Evolutionary conservation across 53 echinoderm and acorn worm genomes (phyloP).

Genomic region (Echinarachnius parma): DNA sequence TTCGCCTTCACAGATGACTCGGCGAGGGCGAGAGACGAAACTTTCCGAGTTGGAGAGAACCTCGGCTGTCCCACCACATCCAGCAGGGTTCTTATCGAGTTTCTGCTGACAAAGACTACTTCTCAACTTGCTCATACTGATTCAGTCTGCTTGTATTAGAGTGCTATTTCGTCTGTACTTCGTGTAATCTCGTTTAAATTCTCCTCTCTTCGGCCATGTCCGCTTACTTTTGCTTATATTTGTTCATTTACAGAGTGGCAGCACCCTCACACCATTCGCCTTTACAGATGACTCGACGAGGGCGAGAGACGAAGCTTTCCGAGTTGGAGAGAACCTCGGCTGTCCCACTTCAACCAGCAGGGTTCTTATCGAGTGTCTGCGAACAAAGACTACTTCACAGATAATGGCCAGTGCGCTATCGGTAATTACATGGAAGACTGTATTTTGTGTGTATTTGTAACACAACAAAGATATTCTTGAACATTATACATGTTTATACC

Average conservation of each 20-base stretch:
- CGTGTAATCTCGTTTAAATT: not conserved
- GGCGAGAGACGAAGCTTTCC: constrained; percentile 37
- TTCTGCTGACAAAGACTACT: constrained; percentile 19
- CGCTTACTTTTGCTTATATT: not conserved
- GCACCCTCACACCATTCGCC: constrained; percentile 39
- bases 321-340: constrained; percentile 26
- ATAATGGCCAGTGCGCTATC: constrained; percentile 19
- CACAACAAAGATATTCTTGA: not conserved
- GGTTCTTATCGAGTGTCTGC: constrained; percentile 32
- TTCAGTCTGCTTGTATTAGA: not conserved
- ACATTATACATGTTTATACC: too few relatives aligned
- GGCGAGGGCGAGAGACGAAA: constrained; percentile 24
- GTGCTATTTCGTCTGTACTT: not conserved
- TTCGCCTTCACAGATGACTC: constrained; percentile 40
- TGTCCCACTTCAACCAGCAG: not conserved
- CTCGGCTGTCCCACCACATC: constrained; percentile 24
- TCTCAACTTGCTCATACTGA: too few relatives aligned
- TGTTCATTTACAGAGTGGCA: constrained; percentile 25
- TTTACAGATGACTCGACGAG: constrained; percentile 26
- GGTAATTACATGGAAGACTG: constrained; percentile 5
- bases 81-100: constrained; percentile 16
- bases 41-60: constrained; percentile 37
- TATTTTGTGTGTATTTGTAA: not conserved
- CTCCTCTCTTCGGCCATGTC: not conserved
- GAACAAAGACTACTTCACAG: constrained; percentile 20